Conservation (phyloP, 2,797 vertebrate species). For the Oreortyx pictus region DNA sequence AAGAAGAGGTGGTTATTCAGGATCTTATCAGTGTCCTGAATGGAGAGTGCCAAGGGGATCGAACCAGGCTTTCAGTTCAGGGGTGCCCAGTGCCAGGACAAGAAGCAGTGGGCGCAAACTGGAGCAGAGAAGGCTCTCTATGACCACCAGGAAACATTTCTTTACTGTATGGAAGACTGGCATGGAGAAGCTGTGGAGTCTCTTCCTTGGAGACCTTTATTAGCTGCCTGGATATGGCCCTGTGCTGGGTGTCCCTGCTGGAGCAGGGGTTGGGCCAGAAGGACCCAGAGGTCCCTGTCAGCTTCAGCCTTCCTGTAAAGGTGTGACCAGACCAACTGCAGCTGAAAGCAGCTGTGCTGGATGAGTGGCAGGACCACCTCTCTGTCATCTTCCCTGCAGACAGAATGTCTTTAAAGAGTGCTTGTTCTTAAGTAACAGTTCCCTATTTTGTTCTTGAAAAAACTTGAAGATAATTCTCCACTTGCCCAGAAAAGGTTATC, state of each 20-base stretch:
- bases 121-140: background rate
- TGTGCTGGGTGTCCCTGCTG: accelerated
- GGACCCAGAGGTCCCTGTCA: background rate
- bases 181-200: no score
- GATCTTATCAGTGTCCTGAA: accelerated
- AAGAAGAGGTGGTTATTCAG: background rate
- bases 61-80: background rate
- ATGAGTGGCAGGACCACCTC: background rate
- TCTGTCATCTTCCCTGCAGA: background rate
- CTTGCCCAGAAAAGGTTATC: background rate
- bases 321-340: background rate
- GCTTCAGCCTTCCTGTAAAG: background rate
- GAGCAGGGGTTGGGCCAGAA: background rate
- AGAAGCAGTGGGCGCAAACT: no score
- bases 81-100: background rate
- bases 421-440: background rate
- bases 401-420: background rate
- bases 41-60: background rate
- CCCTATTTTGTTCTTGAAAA: background rate
- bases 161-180: background rate
- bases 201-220: background rate
- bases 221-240: background rate
- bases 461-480: background rate
- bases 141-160: background rate
- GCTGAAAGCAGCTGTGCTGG: background rate